A percentile compares a stretch with the other conserved stretches of the same genome.
phyloP scores from a whole-genome alignment of 2,888 invertebrate species.

The Macrophya annulata region DNA sequence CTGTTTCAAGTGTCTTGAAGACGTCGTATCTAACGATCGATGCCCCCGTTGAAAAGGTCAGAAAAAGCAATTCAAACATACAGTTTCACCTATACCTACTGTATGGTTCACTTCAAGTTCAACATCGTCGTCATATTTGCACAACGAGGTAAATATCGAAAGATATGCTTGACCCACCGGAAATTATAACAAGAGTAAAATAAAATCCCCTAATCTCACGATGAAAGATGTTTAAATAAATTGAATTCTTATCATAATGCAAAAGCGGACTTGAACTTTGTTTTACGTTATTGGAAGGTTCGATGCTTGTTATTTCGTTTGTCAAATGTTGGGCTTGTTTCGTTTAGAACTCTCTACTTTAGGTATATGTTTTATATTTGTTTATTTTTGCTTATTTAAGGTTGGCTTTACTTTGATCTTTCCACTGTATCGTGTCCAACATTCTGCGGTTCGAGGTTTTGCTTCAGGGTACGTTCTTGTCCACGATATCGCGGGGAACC shows the following conservation, averaged over 20 bases:
- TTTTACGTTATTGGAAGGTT: background rate
- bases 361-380: background rate
- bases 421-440: constrained; percentile 9
- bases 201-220: background rate
- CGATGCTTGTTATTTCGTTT: constrained; percentile 15
- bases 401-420: constrained; percentile 20
- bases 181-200: background rate
- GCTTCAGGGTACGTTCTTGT: background rate
- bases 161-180: background rate
- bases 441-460: background rate
- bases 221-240: background rate
- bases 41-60: constrained; percentile 26
- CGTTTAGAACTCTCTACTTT: background rate
- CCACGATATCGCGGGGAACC: background rate
- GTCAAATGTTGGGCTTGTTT: background rate
- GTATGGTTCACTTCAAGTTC: background rate
- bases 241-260: background rate
- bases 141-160: background rate
- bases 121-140: background rate
- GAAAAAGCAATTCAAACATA: constrained; percentile 11
- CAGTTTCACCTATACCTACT: background rate
- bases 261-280: background rate
- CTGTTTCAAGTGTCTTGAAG: background rate
- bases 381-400: background rate
- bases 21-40: constrained; percentile 7